Conservation (phyloP, 2,888 invertebrate genomes). For the Criorhina ranunculi region DNA sequence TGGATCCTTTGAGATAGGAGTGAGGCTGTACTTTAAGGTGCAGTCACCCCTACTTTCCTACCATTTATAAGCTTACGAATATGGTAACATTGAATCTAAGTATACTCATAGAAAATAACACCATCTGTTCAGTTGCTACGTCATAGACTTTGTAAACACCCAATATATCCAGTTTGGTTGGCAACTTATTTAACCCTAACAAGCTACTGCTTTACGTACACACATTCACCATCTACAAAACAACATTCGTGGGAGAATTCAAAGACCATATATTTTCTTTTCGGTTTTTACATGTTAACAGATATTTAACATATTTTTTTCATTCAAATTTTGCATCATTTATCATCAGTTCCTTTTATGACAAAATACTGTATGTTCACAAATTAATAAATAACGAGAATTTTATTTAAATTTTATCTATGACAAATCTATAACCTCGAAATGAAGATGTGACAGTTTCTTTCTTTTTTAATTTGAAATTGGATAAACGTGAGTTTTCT, state of each 20-base stretch:
- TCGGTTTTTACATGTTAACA: conserved; percentile 26
- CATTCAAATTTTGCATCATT: conserved; percentile 5
- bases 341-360: conserved; percentile 57
- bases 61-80: no score
- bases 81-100: no score
- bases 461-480: conserved; percentile 4
- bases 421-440: conserved; percentile 43
- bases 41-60: no score
- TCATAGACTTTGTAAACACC: no score
- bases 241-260: conserved; percentile 14
- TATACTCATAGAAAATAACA: no score
- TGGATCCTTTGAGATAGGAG: no score
- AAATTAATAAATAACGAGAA: conserved; percentile 39
- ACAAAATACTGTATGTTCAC: conserved; percentile 14
- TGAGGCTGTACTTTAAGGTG: no score
- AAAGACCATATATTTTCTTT: conserved; percentile 26
- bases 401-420: conserved; percentile 39
- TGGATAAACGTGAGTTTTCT: conserved; percentile 14
- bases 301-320: conserved; percentile 21
- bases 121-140: no score
- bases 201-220: background rate
- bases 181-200: background rate
- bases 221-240: no score
- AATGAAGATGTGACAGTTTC: conserved; percentile 42
- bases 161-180: background rate